Percentiles rank a stretch among this genome's conserved stretches.
Conservation (phyloP, 2,797 vertebrate species). For the Dipus sagitta region DNA sequence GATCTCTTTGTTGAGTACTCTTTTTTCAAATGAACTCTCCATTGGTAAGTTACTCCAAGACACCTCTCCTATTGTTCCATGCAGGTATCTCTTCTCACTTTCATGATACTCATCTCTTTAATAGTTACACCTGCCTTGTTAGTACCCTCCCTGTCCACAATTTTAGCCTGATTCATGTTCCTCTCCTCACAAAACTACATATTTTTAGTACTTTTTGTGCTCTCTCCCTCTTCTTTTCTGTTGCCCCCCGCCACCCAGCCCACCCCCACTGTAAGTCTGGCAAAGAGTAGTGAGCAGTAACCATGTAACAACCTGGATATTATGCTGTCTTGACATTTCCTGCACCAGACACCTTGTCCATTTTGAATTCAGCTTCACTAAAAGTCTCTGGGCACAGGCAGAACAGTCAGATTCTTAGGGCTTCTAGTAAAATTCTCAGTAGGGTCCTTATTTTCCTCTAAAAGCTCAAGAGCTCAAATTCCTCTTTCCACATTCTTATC, state of each 20-base stretch:
- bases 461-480: background rate
- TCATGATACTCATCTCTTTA: background rate
- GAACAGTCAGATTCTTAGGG: background rate
- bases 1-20: background rate
- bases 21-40: background rate
- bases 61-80: background rate
- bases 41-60: background rate
- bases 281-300: background rate
- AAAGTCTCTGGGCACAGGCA: background rate
- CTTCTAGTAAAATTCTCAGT: background rate
- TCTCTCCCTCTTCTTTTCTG: background rate
- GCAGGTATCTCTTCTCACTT: background rate
- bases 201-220: background rate
- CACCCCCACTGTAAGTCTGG: background rate
- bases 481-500: background rate
- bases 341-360: background rate
- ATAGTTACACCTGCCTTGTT: background rate
- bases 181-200: background rate
- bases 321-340: background rate
- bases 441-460: background rate
- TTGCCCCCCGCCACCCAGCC: too few relatives aligned
- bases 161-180: background rate
- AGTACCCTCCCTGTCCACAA: background rate
- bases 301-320: background rate
- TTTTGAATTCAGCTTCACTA: background rate